Evolutionary conservation across 2,113 vertebrate species (phyloP), one percentile per base, ranked within the genome.

Genomic region (Silurus meridionalis): DNA sequence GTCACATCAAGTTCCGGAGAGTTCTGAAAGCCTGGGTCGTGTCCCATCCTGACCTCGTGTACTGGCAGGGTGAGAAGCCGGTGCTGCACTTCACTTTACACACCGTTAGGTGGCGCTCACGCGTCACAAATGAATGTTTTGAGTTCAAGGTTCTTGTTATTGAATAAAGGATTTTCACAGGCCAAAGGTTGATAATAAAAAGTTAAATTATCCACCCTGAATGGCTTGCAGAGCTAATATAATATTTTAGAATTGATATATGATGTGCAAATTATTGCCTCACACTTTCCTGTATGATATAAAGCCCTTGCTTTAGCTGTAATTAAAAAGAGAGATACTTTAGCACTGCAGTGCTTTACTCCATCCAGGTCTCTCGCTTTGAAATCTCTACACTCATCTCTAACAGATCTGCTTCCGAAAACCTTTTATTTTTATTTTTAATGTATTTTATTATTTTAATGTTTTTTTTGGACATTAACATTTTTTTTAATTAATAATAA

Each of bases 1-100:
- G 98, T 83, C 98, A 99, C 89, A 94, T 95, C 81, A 99, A 99
- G 93, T 99, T 99, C 91, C 94, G 97, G 25, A 96, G 97, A 64
- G 97, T 99, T 14, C 88, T 99, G 88, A 99, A 99, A 92, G 98
- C 98, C 67, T 99, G 98, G 98, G 98, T 99, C 17, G 98, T 99
- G 83, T 99, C 98, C 48, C 98, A 99, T 92, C 96, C 97, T 78
- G 96, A 98, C 92, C 94, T 99, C 87, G 98, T 99, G 55, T 99
- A 99, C 90, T 99, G 98, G 98, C 98, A 99, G 96, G 98, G 98
- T 99, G 90, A 92, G 93, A 23, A 21, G 15, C 4, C 23, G 78
- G 88, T 84, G 81, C 0, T 60, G 83, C 50, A 71, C 15, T 83
- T 77, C 21, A 11, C 5, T 1, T 19, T 57, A 57, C 5, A 61